Base-by-base conservation (phyloP, 2,888 invertebrate species). In the Nephrotoma flavescens region DNA sequence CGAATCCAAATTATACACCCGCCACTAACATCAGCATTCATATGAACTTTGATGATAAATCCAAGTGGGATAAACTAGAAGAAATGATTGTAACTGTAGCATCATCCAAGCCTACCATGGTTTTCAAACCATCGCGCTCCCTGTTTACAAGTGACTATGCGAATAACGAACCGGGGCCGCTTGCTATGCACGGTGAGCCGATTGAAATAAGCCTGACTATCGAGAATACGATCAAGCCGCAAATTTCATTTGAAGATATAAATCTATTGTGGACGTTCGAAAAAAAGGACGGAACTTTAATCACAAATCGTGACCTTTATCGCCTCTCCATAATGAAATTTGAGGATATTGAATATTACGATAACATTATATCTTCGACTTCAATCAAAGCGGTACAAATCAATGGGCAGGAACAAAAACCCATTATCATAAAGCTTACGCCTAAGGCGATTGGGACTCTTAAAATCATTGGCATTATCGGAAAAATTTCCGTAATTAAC, bases 141-240 rank as follows among this genome's bases (percentile, higher is more conserved):
- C 92, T 97, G 86, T 96, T 96, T 90, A 95, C 94, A 0, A 93
- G 93, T 88, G 92, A 92, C 87, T 94, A 94, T 87, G 94, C 95
- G 88, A 94, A 94, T 88, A 92, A 91, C 85, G 92, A 92, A 45
- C 84, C 12, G 86, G 94, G 94, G 89, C 96, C 97, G 2, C 92
- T 95, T 41, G 95, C 95, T 9, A 94, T 96, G 86, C 93, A 96
- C 89, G 95, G 95, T 90, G 98, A 98, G 91, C 96, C 96, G 0
- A 95, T 98, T 86, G 95, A 95, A 91, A 93, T 98, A 86, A 95
- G 95, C 71, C 90, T 91, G 9, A 89, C 89, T 5, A 88, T 92
- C 3, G 89, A 90, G 0, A 92, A 91, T 87, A 90, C 91, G 11
- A 92, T 98, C 42, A 94, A 94, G 86, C 92, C 98, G 88, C 93